Evolutionary conservation across 2,797 vertebrate species (phyloP), one percentile per base, ranked within the genome.

Genomic region (Setipinna tenuifilis): DNA sequence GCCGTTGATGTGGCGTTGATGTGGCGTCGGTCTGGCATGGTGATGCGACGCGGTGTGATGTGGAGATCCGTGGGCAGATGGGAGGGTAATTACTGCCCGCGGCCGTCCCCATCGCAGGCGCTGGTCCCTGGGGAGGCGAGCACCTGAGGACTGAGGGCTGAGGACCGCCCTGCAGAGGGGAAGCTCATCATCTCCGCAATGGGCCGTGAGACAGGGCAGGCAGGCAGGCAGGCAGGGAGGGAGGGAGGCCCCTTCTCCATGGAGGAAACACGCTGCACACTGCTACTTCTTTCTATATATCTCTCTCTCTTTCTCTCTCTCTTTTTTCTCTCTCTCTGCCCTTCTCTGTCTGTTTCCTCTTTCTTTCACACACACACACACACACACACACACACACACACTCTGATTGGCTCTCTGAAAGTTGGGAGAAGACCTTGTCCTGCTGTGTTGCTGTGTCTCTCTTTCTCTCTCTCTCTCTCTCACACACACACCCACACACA

Each of bases 11-110:
- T n/a, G n/a, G n/a, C n/a, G n/a, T n/a, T n/a, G n/a, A n/a, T n/a
- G n/a, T n/a, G n/a, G n/a, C n/a, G n/a, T n/a, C n/a, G 31, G 44
- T 48, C 46, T 4, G 46, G 46, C 46, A 48, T 48, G 46, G 46
- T 10, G 10, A 48, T 48, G n/a, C n/a, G n/a, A n/a, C n/a, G n/a
- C n/a, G n/a, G n/a, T n/a, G n/a, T n/a, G n/a, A n/a, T n/a, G n/a
- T 48, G n/a, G 82, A 81, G 48, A 87, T 87, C 82, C 58, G 88
- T 85, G 88, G 92, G 86, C 93, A 93, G 92, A 94, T 91, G 91
- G 88, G 90, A 87, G 85, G 87, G 92, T 91, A 91, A 92, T 91
- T 92, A 91, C 89, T 89, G 85, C 88, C 93, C 89, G 90, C 85
- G 85, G 89, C 87, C 85, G 87, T 92, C 90, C 86, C 87, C 81